phyloP scores from a whole-genome alignment of 2,888 invertebrate genomes.

The Folsomia candida region DNA sequence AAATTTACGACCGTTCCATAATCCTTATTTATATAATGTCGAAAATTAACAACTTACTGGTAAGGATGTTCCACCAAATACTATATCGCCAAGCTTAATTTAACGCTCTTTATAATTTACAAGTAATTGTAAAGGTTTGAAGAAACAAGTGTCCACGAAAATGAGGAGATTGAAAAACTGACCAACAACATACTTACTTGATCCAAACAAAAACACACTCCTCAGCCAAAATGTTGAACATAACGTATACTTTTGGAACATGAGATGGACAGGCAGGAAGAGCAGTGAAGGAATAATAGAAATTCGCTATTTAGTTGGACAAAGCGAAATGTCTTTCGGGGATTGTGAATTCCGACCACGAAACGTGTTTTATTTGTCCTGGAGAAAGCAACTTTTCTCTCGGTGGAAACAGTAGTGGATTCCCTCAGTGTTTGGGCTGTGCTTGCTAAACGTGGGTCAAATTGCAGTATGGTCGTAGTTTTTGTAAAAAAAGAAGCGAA shows the following conservation, averaged over 20 bases:
- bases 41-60: no score
- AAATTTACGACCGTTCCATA: no score
- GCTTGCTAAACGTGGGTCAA: background rate
- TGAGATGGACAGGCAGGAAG: background rate
- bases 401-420: background rate
- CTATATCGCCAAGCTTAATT: no score
- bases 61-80: no score
- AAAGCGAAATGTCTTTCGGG: background rate
- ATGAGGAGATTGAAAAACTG: no score
- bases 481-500: background rate
- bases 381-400: slow-evolving; percentile 11
- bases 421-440: background rate
- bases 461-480: background rate
- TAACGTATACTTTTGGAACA: background rate
- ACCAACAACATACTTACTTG: no score
- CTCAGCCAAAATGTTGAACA: background rate
- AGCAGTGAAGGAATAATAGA: background rate
- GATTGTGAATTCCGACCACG: slow-evolving; percentile 11
- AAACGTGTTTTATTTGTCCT: slow-evolving; percentile 10
- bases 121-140: background rate
- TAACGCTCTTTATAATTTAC: no score
- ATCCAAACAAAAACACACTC: no score
- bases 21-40: no score
- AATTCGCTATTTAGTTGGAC: slow-evolving; percentile 2
- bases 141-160: background rate